phyloP scores from a whole-genome alignment of 2,797 vertebrate species.

The Spinus olivaceus region DNA sequence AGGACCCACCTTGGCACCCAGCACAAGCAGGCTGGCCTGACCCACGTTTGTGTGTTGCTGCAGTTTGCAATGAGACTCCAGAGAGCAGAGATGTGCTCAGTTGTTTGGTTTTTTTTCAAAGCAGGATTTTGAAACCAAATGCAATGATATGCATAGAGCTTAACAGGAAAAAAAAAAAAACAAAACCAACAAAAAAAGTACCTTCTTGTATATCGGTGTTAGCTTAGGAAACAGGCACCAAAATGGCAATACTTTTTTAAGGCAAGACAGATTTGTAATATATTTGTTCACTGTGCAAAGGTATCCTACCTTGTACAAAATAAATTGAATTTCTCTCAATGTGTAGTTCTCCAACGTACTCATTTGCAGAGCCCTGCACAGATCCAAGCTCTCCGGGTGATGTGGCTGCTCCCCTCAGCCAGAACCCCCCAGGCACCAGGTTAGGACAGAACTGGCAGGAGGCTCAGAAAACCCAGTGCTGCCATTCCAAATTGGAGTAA shows the following conservation, averaged over 20 bases:
- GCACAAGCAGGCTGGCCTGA: conserved; percentile 39
- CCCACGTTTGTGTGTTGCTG: neutral
- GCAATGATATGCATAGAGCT: conserved; percentile 49
- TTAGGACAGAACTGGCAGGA: neutral
- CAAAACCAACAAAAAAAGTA: neutral
- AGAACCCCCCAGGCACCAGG: neutral
- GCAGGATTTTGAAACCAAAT: conserved; percentile 56
- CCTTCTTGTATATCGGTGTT: conserved; percentile 44
- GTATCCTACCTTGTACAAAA: conserved; percentile 75
- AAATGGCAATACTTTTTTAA: conserved; percentile 81
- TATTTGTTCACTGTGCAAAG: conserved; percentile 75
- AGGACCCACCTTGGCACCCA: neutral
- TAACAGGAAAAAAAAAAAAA: neutral
- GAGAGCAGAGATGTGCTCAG: neutral
- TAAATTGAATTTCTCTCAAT: conserved; percentile 75
- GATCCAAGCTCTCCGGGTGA: rapidly evolving
- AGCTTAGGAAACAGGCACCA: conserved; percentile 52
- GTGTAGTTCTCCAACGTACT: neutral
- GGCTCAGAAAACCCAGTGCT: neutral
- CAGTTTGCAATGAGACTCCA: neutral
- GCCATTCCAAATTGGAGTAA: neutral
- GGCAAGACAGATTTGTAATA: conserved; percentile 76
- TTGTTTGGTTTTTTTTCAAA: neutral
- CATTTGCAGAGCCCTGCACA: neutral
- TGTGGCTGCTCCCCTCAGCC: neutral